These are phyloP conservation scores for Melipona bicolor DNA, from an alignment of 2,888 invertebrate species.

Conservation along the genomic window DNA sequence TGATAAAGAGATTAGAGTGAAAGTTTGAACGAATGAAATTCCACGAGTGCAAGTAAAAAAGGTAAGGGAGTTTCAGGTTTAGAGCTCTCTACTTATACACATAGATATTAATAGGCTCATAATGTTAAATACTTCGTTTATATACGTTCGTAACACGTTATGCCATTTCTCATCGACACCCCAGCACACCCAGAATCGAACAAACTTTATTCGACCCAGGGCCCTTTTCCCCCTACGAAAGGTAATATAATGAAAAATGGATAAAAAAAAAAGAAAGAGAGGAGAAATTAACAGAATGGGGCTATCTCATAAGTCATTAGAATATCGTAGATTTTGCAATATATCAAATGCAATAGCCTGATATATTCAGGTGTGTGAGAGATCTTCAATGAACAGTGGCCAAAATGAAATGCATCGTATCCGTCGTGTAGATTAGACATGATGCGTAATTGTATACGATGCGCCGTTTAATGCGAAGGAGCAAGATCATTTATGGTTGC, in stretches of 20 bases:
- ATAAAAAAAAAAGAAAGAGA: slow-evolving; percentile 17
- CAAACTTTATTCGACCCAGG: slow-evolving; percentile 51
- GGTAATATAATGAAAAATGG: slow-evolving; percentile 11
- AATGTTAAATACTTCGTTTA: slow-evolving; percentile 76
- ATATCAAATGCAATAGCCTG: slow-evolving; percentile 80
- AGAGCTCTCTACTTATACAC: slow-evolving; percentile 76
- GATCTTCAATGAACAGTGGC: slow-evolving; percentile 68
- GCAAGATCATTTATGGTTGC: slow-evolving; percentile 36
- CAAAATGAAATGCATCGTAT: slow-evolving; percentile 55
- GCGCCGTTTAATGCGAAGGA: slow-evolving; percentile 17
- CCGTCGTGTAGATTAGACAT: slow-evolving; percentile 2
- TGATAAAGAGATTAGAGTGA: background rate
- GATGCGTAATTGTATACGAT: slow-evolving; percentile 39
- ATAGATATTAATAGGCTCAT: slow-evolving; percentile 74
- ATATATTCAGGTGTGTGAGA: slow-evolving; percentile 64
- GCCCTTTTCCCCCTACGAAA: slow-evolving; percentile 56
- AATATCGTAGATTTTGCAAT: slow-evolving; percentile 79
- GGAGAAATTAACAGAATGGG: slow-evolving; percentile 48
- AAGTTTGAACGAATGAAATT: slow-evolving; percentile 6
- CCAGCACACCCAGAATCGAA: slow-evolving; percentile 56
- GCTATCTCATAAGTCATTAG: slow-evolving; percentile 79
- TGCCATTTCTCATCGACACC: slow-evolving; percentile 69
- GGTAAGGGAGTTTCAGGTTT: slow-evolving; percentile 55
- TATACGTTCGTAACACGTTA: slow-evolving; percentile 68
- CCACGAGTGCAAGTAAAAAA: slow-evolving; percentile 26